Conservation (phyloP, 2,797 vertebrate species). For the Tangara arthus region DNA sequence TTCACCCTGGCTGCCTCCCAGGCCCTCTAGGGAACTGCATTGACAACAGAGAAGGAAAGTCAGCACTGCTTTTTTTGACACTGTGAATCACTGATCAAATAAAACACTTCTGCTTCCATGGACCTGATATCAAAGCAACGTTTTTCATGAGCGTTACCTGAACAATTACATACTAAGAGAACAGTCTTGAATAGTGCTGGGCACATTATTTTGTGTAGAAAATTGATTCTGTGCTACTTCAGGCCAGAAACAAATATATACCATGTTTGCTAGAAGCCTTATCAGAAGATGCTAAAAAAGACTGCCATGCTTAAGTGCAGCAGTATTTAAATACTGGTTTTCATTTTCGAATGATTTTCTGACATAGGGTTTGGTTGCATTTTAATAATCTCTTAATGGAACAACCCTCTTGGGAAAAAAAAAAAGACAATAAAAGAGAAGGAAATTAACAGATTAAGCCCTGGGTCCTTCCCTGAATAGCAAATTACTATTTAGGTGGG, state of each 20-base stretch:
- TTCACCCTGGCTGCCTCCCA: not conserved
- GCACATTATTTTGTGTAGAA: not conserved
- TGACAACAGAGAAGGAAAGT: not conserved
- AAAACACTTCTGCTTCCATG: not conserved
- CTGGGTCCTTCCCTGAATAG: not conserved
- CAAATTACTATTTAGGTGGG: not conserved
- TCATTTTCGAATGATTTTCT: not conserved
- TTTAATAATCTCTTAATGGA: not conserved
- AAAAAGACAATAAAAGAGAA: not conserved
- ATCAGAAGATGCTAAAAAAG: not conserved
- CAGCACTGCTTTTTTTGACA: not conserved
- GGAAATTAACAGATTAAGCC: not conserved
- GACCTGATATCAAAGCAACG: not conserved
- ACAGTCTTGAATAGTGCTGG: not conserved
- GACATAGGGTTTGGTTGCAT: not conserved
- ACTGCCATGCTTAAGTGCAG: not conserved
- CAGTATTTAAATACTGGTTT: not conserved
- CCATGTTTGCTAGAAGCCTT: not conserved
- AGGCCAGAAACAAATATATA: not conserved
- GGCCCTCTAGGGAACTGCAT: not conserved
- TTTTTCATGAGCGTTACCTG: not conserved
- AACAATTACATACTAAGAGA: not conserved
- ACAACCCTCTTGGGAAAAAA: not conserved
- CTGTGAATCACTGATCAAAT: not conserved
- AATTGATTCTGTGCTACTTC: not conserved